A percentile compares a stretch with the other conserved stretches of the same genome.
phyloP scores from a whole-genome alignment of 2,888 invertebrate species.

The Ommatoiulus sabulosus region DNA sequence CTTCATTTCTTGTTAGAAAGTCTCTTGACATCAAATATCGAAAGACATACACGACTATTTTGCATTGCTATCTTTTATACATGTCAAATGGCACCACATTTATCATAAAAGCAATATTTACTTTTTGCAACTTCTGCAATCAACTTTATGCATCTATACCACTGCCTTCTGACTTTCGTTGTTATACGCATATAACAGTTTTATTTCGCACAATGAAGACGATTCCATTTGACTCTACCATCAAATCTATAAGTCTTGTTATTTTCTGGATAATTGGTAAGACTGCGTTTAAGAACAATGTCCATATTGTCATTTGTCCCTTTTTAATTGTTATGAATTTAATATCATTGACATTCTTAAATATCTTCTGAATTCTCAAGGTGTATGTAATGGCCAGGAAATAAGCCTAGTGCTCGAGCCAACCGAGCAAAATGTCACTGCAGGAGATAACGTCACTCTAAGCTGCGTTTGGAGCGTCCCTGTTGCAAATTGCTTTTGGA shows the following conservation, averaged over 20 bases:
- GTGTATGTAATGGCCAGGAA: not conserved
- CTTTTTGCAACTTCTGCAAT: not conserved
- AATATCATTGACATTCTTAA: too few relatives aligned
- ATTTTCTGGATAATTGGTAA: slow-evolving; percentile 23
- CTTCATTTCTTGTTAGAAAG: too few relatives aligned
- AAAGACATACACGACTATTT: too few relatives aligned
- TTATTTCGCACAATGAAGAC: too few relatives aligned
- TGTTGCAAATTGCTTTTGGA: not conserved
- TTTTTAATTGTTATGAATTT: too few relatives aligned
- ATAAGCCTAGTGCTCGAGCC: too few relatives aligned
- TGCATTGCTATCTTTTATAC: not conserved
- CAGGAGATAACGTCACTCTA: not conserved
- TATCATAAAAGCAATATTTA: slow-evolving; percentile 7
- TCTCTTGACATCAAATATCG: too few relatives aligned
- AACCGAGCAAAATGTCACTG: not conserved
- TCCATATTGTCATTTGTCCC: too few relatives aligned
- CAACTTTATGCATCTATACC: too few relatives aligned
- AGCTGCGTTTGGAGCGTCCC: not conserved
- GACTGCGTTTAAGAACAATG: not conserved
- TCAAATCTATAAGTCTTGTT: not conserved
- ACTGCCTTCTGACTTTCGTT: too few relatives aligned
- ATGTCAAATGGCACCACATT: not conserved
- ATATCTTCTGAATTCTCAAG: not conserved
- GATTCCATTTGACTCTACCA: too few relatives aligned
- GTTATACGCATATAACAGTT: too few relatives aligned